Evolutionary conservation across 2,113 vertebrate species (phyloP), one percentile per base, ranked within the genome.

Genomic region (Sisor rabdophorus): DNA sequence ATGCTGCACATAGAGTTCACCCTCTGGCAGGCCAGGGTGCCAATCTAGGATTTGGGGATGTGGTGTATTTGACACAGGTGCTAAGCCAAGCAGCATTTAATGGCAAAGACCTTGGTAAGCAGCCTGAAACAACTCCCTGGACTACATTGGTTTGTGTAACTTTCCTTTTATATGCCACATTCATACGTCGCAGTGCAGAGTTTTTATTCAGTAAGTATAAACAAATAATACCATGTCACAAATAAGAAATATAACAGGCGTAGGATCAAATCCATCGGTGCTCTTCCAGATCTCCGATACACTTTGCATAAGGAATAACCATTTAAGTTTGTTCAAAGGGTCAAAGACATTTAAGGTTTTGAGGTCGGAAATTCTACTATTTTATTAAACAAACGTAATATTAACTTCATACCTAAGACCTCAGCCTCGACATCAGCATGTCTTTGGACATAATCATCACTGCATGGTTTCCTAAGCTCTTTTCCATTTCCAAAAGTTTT

Each of bases 41-140:
- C 83, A 99, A 99, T 91, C 92, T 99, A 88, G 97, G 97, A 79
- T 99, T 98, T 76, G 95, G 97, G 50, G 97, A 99, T 86, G 91
- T 97, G 84, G 90, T 92, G 11, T 93, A 90, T 84, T 91, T 99
- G 87, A 90, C 91, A 8, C 91, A 85, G 83, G 87, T 94, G 81
- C 91, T 99, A 83, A 96, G 97, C 77, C 88, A 89, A 82, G 95
- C 96, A 28, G 95, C 95, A 79, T 99, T 95, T 90, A 91, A 91
- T 4, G 97, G 97, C 79, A 94, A 91, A 1, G 97, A 99, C 81
- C 88, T 99, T 81, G 97, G 97, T 99, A 91, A 95, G 93, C 80
- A 61, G 58, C 47, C 22, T 22, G 73, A 55, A 59, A 55, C 52
- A 73, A 36, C 15, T 52, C 20, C 40, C 44, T 17, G 1, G 28